phyloP scores from a whole-genome alignment of 2,888 invertebrate species.

The Synanthedon andrenaeformis region DNA sequence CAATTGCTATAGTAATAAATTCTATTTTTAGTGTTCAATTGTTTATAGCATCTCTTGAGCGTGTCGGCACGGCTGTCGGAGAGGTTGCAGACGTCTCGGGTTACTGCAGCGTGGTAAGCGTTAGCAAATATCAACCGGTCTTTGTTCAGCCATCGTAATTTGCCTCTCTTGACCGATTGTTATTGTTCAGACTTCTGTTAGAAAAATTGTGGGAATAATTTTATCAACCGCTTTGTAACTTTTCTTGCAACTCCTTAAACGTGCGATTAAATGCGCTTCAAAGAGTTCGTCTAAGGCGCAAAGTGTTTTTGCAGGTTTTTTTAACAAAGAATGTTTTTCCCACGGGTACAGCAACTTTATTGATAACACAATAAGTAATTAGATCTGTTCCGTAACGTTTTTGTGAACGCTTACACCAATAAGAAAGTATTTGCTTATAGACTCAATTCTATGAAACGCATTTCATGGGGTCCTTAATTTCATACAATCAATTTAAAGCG shows the following conservation, averaged over 20 bases:
- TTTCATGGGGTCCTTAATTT: too few species aligned
- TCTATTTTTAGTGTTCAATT: slow-evolving; percentile 52
- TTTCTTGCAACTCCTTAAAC: background rate
- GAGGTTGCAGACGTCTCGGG: slow-evolving; percentile 24
- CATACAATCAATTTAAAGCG: too few species aligned
- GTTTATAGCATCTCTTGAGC: slow-evolving; percentile 45
- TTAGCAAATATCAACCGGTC: slow-evolving; percentile 39
- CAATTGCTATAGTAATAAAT: slow-evolving; percentile 55
- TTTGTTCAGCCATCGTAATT: slow-evolving; percentile 18
- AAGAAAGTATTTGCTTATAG: background rate
- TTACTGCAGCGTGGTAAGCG: slow-evolving; percentile 41
- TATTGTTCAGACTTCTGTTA: slow-evolving; percentile 9
- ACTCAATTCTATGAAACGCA: background rate
- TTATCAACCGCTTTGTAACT: background rate
- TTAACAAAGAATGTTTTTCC: background rate
- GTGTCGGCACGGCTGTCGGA: slow-evolving; percentile 41
- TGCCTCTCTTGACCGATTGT: slow-evolving; percentile 10
- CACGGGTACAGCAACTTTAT: background rate
- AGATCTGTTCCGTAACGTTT: background rate
- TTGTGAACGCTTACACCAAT: background rate
- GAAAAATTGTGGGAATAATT: background rate
- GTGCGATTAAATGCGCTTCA: background rate
- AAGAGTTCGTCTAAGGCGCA: background rate
- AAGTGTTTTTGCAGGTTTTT: background rate
- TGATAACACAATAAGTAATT: background rate